Evolutionary conservation across 2,888 invertebrate genomes (phyloP).

Genomic region (Drosophila anceps): DNA sequence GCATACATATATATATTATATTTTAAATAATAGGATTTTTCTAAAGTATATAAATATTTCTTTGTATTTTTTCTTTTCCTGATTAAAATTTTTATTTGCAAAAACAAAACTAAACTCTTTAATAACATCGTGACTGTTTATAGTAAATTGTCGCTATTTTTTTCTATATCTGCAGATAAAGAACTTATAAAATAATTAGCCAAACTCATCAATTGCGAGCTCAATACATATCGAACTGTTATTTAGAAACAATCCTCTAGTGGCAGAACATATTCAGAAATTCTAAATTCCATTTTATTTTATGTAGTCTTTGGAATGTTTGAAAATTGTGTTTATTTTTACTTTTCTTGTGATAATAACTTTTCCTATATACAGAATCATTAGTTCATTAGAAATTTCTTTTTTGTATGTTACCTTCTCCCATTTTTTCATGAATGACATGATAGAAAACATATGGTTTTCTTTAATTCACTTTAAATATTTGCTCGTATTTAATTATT

Average conservation of each 20-base stretch:
- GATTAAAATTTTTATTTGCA: too few species aligned
- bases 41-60: too few species aligned
- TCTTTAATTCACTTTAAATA: background rate
- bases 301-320: background rate
- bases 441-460: background rate
- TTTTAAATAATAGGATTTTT: too few species aligned
- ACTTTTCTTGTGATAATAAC: background rate
- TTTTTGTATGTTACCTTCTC: background rate
- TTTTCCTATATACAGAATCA: background rate
- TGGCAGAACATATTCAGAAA: background rate
- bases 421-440: background rate
- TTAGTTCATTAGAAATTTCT: background rate
- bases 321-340: background rate
- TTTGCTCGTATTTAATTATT: background rate
- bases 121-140: too few species aligned
- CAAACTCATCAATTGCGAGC: background rate
- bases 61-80: background rate
- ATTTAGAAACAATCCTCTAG: background rate
- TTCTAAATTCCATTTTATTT: background rate
- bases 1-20: background rate
- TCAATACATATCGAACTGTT: too few species aligned
- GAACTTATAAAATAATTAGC: too few species aligned
- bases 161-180: too few species aligned
- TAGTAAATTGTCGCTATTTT: too few species aligned
- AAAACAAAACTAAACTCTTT: too few species aligned